Evolutionary conservation across 1,140 invertebrate genomes (phyloP).

Genomic region (Cotesia glomerata): DNA sequence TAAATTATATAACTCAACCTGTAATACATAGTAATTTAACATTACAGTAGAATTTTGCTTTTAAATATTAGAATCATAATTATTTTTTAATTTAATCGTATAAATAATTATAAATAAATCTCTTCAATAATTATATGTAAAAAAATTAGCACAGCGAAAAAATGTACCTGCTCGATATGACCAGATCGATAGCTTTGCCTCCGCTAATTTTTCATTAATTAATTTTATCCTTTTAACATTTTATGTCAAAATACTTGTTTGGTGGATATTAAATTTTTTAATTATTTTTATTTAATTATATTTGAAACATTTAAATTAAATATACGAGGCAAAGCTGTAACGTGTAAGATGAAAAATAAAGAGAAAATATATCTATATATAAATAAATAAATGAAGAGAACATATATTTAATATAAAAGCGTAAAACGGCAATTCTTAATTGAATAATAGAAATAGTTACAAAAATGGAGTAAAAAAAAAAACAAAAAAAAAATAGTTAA

Average conservation of each 20-base stretch:
- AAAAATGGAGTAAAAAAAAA: too few relatives aligned
- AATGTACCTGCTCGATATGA: conserved; percentile 59
- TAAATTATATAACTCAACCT: too few relatives aligned
- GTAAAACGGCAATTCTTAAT: neutral
- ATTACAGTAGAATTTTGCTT: too few relatives aligned
- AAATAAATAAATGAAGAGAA: conserved; percentile 23
- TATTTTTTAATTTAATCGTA: neutral
- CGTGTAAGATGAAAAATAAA: conserved; percentile 2
- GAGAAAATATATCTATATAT: conserved; percentile 1
- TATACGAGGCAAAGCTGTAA: conserved; percentile 20
- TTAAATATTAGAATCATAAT: too few relatives aligned
- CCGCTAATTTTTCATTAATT: conserved; percentile 23
- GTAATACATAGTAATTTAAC: too few relatives aligned
- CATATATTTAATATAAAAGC: conserved; percentile 28
- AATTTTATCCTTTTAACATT: too few relatives aligned
- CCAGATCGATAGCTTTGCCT: conserved; percentile 44
- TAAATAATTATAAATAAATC: conserved; percentile 19
- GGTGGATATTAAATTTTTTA: too few relatives aligned
- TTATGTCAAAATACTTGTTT: too few relatives aligned
- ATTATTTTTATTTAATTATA: neutral
- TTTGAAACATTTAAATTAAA: too few relatives aligned
- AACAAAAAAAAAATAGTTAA: conserved; percentile 35
- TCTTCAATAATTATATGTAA: conserved; percentile 34
- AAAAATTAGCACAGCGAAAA: conserved; percentile 53
- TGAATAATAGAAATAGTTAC: neutral